phyloP scores from a whole-genome alignment of 2,113 vertebrate genomes.

The Perca fluviatilis region DNA sequence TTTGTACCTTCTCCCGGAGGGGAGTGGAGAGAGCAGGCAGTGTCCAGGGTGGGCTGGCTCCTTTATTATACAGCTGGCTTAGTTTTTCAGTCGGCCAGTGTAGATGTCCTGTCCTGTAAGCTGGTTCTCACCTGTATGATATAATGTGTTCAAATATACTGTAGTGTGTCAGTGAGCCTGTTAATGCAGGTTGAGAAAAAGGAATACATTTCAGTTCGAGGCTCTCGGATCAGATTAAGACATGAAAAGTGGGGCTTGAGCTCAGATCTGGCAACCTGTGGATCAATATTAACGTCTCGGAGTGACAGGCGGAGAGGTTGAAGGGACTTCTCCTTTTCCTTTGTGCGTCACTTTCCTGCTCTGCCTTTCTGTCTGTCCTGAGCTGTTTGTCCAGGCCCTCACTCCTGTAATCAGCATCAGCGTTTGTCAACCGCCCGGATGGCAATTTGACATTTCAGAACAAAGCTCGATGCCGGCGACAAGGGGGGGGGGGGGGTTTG shows the following conservation, averaged over 20 bases:
- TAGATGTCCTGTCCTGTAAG: too few species aligned
- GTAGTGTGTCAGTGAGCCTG: too few species aligned
- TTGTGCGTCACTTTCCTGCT: constrained; percentile 7
- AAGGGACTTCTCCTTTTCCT: constrained; percentile 29
- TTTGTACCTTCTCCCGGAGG: too few species aligned
- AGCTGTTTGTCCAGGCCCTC: constrained; percentile 51
- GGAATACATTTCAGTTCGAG: neutral
- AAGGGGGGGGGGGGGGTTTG: neutral
- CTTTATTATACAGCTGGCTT: too few species aligned
- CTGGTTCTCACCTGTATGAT: too few species aligned
- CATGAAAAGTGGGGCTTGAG: constrained; percentile 21
- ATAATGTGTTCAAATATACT: too few species aligned
- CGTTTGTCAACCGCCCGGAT: constrained; percentile 22
- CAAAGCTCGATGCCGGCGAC: constrained; percentile 39
- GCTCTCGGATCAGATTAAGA: constrained; percentile 29
- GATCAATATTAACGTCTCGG: constrained; percentile 31
- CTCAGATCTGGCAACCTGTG: constrained; percentile 35
- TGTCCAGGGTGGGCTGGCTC: too few species aligned
- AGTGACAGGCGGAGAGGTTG: constrained; percentile 28
- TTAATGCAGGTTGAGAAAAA: too few species aligned
- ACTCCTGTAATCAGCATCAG: constrained; percentile 68
- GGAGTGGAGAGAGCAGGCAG: too few species aligned
- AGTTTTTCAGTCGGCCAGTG: too few species aligned
- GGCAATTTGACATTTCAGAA: constrained; percentile 71
- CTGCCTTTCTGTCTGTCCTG: constrained; percentile 16